phyloP scores from a whole-genome alignment of 2,888 invertebrate species.

The Lithophane ornitopus region DNA sequence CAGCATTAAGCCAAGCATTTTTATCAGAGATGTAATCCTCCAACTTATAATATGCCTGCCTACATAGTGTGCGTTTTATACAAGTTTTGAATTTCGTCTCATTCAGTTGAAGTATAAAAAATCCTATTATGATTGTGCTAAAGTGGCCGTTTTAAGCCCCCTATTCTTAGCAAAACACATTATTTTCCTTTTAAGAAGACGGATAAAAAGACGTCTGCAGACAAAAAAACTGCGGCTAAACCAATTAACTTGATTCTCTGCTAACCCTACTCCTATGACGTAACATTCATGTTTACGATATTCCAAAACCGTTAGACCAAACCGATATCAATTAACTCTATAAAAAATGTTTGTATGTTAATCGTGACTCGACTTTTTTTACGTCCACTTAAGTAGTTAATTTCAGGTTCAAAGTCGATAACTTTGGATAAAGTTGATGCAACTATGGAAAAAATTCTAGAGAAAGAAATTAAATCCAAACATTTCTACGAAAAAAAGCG shows the following conservation, averaged over 20 bases:
- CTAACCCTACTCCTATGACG: constrained; percentile 11
- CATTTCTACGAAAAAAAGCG: background rate
- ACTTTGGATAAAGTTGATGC: background rate
- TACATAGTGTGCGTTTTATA: too few species aligned
- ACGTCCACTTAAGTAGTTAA: background rate
- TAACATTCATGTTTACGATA: constrained; percentile 20
- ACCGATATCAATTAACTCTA: constrained; percentile 28
- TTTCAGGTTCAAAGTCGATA: constrained; percentile 15
- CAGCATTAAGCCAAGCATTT: too few species aligned
- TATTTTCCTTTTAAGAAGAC: background rate
- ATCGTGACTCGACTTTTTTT: constrained; percentile 7
- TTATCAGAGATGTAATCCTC: too few species aligned
- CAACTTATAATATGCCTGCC: too few species aligned
- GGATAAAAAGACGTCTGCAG: background rate
- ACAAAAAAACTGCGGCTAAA: background rate
- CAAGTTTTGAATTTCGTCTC: too few species aligned
- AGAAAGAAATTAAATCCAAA: background rate
- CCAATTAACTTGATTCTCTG: background rate
- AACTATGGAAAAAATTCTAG: background rate
- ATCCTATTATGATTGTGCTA: too few species aligned
- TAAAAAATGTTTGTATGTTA: constrained; percentile 24
- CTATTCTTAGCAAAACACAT: too few species aligned
- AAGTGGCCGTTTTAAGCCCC: too few species aligned
- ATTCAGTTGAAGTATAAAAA: too few species aligned
- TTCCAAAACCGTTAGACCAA: constrained; percentile 19